A percentile compares a stretch with the other conserved stretches of the same genome.
These are phyloP conservation scores for Clarias pachynema DNA, from an alignment of 2,797 vertebrate genomes.

Conservation along the genomic window DNA sequence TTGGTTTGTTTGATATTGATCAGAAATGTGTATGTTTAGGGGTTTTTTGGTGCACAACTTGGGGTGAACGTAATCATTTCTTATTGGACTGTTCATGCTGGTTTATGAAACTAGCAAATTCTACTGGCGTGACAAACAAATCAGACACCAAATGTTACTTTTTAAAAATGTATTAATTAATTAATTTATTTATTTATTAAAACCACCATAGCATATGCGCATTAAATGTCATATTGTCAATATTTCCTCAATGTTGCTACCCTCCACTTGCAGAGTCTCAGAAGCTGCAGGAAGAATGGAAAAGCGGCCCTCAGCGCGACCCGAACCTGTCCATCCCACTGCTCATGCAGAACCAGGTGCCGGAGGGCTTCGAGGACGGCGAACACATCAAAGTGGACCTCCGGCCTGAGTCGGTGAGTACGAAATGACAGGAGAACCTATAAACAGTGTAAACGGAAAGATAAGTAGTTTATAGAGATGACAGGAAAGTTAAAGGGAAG, in stretches of 20 bases:
- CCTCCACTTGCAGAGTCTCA: constrained; percentile 71
- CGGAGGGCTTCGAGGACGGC: constrained; percentile 79
- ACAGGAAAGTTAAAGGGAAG: not conserved
- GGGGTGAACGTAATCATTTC: not conserved
- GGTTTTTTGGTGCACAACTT: not conserved
- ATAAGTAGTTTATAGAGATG: not conserved
- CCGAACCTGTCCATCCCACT: constrained; percentile 75
- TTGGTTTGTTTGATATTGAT: not conserved
- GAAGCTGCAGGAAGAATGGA: constrained; percentile 74
- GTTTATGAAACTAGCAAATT: not conserved
- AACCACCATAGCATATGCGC: not conserved
- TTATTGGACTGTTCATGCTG: too few relatives aligned
- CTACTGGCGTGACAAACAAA: not conserved
- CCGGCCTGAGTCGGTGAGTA: constrained; percentile 79
- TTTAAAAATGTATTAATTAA: not conserved
- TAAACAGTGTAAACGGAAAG: not conserved
- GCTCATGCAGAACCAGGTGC: constrained; percentile 81
- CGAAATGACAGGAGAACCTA: not conserved
- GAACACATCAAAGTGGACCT: constrained; percentile 78
- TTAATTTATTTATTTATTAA: not conserved
- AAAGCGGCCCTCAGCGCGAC: constrained; percentile 69
- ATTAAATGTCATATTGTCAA: not conserved
- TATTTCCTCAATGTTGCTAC: not conserved
- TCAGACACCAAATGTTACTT: not conserved
- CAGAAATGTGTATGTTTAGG: not conserved